These are phyloP conservation scores for Rhincodon typus DNA, from an alignment of 2,797 vertebrate species.

Conservation along the genomic window DNA sequence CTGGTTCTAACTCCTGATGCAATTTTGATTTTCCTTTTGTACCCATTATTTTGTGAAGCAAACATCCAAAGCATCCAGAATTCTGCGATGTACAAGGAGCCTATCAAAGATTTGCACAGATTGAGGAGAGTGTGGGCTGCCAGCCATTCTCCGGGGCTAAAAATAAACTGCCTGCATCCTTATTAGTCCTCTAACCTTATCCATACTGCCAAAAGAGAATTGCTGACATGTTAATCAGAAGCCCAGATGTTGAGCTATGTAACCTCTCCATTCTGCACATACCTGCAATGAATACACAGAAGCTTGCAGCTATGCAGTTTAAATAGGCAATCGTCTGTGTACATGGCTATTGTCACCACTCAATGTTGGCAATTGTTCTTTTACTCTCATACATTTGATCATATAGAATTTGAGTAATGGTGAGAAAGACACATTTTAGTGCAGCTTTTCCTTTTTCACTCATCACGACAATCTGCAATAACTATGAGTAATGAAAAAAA, in stretches of 20 bases:
- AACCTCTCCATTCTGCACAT: not conserved
- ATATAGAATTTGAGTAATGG: too few relatives aligned
- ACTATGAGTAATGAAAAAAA: too few relatives aligned
- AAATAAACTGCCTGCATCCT: constrained; percentile 27
- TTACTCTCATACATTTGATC: too few relatives aligned
- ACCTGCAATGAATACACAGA: not conserved
- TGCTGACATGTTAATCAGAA: not conserved
- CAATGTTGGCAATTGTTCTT: not conserved
- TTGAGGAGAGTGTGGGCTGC: not conserved
- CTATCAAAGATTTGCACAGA: not conserved
- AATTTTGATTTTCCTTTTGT: not conserved
- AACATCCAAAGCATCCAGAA: constrained; percentile 24
- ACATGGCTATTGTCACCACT: too few relatives aligned
- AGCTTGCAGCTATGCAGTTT: not conserved
- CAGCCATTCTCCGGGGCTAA: not conserved
- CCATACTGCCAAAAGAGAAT: not conserved
- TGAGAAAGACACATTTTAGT: too few relatives aligned
- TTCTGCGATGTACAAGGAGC: not conserved
- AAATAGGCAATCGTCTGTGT: not conserved
- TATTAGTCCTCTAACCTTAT: constrained; percentile 20
- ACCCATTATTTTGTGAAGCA: not conserved
- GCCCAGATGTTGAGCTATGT: constrained; percentile 6
- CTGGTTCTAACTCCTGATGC: not conserved
- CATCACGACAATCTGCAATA: too few relatives aligned
- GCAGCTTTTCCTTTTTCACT: too few relatives aligned